Percentiles rank a stretch among this genome's conserved stretches.
phyloP scores from a whole-genome alignment of 2,888 invertebrate genomes.

The Yponomeuta malinellus region DNA sequence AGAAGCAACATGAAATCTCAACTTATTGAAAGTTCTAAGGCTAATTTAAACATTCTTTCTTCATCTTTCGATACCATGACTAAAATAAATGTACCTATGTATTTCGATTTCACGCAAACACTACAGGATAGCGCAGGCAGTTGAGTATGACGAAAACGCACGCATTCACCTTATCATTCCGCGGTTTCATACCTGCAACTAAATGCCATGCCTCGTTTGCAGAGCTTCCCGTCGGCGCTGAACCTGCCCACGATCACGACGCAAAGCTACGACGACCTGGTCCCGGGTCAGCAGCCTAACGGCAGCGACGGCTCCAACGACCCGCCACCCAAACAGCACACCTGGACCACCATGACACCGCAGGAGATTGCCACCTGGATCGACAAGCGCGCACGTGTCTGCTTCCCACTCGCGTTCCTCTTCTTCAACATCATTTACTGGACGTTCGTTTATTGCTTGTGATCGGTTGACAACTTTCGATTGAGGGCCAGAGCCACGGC shows the following conservation, averaged over 20 bases:
- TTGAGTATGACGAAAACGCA: neutral
- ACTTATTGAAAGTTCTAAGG: no score
- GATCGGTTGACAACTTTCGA: conserved; percentile 17
- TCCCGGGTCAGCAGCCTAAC: conserved; percentile 32
- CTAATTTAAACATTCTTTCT: no score
- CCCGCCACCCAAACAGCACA: conserved; percentile 53
- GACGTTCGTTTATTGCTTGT: conserved; percentile 82
- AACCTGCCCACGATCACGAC: conserved; percentile 82
- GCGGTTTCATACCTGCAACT: no score
- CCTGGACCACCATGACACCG: conserved; percentile 89
- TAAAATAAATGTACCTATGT: neutral
- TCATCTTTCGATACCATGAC: neutral
- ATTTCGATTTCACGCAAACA: neutral
- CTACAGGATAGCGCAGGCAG: neutral
- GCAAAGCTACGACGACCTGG: conserved; percentile 79
- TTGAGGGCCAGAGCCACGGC: neutral
- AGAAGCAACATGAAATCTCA: neutral
- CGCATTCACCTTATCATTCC: neutral
- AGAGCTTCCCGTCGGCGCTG: conserved; percentile 79
- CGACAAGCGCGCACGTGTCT: conserved; percentile 84
- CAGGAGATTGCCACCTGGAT: conserved; percentile 93
- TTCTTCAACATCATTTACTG: conserved; percentile 88
- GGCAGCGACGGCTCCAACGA: conserved; percentile 57
- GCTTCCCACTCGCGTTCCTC: conserved; percentile 86
- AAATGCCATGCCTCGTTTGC: conserved; percentile 20